A percentile compares a stretch with the other conserved stretches of the same genome.
phyloP scores from a whole-genome alignment of 2,113 vertebrate species.

The Capreolus pygargus region DNA sequence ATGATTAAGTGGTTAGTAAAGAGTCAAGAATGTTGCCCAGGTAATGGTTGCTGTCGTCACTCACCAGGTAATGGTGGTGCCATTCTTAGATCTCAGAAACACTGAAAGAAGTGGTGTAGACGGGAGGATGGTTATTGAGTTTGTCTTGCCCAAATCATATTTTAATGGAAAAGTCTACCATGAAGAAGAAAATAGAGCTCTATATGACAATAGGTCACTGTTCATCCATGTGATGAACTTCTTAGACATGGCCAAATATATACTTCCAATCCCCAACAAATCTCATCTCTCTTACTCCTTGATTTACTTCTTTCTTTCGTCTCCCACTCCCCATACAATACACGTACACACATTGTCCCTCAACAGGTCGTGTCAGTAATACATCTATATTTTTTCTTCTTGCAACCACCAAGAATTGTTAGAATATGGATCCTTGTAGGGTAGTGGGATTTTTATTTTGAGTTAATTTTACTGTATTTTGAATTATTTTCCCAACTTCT shows the following conservation, averaged over 20 bases:
- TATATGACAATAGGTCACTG: neutral
- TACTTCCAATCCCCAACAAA: neutral
- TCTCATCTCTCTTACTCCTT: neutral
- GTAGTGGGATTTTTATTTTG: neutral
- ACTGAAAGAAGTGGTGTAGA: neutral
- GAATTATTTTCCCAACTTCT: slow-evolving; percentile 66
- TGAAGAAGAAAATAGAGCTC: neutral
- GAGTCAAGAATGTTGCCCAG: neutral
- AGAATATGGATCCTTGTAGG: neutral
- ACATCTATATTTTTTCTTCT: neutral
- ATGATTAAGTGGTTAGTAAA: neutral
- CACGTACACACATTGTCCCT: neutral
- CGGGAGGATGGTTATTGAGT: neutral
- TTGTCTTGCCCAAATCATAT: neutral
- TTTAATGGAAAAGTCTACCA: neutral
- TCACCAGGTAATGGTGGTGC: neutral
- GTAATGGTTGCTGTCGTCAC: neutral
- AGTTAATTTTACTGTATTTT: slow-evolving; percentile 77
- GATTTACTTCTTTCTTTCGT: neutral
- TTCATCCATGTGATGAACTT: neutral
- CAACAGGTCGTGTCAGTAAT: neutral
- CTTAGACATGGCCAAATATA: neutral
- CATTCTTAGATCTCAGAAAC: neutral
- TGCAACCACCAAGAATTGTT: neutral
- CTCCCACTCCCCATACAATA: neutral